Conservation (phyloP, 2,888 invertebrate genomes). For the Dolichopus griseipennis region DNA sequence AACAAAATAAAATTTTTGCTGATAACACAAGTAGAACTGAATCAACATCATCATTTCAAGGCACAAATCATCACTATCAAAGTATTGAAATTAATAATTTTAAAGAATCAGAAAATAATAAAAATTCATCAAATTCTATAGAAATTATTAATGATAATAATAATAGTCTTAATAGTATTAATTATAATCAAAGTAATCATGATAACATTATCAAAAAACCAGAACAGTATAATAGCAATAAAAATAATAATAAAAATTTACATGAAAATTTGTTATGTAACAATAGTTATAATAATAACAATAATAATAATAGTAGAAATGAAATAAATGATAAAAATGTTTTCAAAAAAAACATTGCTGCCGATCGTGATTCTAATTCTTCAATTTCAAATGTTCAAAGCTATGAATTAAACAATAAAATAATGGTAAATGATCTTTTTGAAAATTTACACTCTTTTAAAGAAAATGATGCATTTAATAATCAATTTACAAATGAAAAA, state of each 20-base stretch:
- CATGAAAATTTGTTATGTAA: conserved; percentile 12
- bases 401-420: background rate
- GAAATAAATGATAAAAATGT: background rate
- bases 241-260: conserved; percentile 17
- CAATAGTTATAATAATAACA: background rate
- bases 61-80: conserved; percentile 21
- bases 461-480: background rate
- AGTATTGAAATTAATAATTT: background rate
- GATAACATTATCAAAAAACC: conserved; percentile 9
- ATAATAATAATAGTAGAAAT: background rate
- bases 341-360: background rate
- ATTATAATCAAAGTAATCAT: background rate
- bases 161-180: background rate
- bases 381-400: background rate
- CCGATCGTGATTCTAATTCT: background rate
- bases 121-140: background rate
- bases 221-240: conserved; percentile 13
- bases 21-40: conserved; percentile 30
- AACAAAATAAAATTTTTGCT: conserved; percentile 21
- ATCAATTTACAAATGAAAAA: background rate
- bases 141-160: background rate
- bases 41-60: conserved; percentile 23
- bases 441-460: background rate
- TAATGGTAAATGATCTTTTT: background rate
- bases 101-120: background rate